A percentile compares a stretch with the other conserved stretches of the same genome.
Conservation (phyloP, 2,113 vertebrate genomes). For the Euleptes europaea region DNA sequence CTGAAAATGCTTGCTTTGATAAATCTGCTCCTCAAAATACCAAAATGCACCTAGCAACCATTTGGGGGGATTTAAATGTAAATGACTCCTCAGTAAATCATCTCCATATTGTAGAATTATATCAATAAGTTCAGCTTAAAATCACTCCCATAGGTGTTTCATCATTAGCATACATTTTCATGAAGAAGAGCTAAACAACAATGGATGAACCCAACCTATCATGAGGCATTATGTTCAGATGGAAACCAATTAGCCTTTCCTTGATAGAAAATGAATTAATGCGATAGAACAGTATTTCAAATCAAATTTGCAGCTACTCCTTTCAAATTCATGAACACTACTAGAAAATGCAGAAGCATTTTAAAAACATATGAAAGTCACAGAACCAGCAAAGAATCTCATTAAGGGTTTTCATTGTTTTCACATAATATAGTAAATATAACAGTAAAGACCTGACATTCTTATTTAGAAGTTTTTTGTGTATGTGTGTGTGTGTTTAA, state of each 20-base stretch:
- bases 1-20: background rate
- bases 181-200: slow-evolving; percentile 26
- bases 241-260: slow-evolving; percentile 44
- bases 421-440: too few species aligned
- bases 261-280: slow-evolving; percentile 37
- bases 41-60: slow-evolving; percentile 9
- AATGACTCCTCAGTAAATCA: slow-evolving; percentile 35
- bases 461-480: background rate
- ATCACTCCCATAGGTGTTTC: slow-evolving; percentile 44
- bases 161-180: slow-evolving; percentile 51
- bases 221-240: slow-evolving; percentile 37
- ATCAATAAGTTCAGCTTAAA: slow-evolving; percentile 51
- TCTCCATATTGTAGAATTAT: slow-evolving; percentile 17
- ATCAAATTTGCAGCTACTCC: slow-evolving; percentile 51
- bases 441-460: background rate
- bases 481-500: too few species aligned
- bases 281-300: slow-evolving; percentile 46
- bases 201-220: slow-evolving; percentile 15
- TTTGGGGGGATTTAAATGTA: slow-evolving; percentile 36
- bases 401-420: too few species aligned
- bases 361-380: slow-evolving; percentile 38
- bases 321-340: slow-evolving; percentile 34
- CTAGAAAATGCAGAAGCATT: slow-evolving; percentile 40
- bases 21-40: slow-evolving; percentile 9
- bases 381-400: slow-evolving; percentile 24